These are phyloP conservation scores for Eidolon helvum DNA, from an alignment of 2,113 vertebrate genomes.

Conservation along the genomic window DNA sequence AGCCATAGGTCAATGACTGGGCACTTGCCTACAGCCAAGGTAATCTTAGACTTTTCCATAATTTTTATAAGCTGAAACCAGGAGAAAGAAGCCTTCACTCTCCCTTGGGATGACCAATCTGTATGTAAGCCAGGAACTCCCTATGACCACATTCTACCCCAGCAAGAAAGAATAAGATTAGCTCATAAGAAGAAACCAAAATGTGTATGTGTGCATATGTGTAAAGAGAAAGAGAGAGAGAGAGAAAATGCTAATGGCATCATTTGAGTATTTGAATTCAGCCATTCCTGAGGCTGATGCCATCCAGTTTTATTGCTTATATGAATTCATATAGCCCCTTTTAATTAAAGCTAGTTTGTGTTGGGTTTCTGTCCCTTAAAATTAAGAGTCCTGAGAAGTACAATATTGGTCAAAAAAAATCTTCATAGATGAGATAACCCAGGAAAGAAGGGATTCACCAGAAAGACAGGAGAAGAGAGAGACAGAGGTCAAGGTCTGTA, in stretches of 20 bases:
- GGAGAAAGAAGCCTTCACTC: background rate
- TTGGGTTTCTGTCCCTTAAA: constrained; percentile 3
- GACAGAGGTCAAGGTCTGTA: no score
- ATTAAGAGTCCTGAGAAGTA: background rate
- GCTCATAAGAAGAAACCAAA: background rate
- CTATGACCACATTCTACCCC: background rate
- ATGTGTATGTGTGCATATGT: background rate
- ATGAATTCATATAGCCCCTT: background rate
- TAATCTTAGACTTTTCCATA: background rate
- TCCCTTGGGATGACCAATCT: background rate
- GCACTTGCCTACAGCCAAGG: background rate
- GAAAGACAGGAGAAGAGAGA: background rate
- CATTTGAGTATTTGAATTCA: background rate
- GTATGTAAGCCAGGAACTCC: background rate
- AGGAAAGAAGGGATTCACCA: background rate
- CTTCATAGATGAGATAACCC: background rate
- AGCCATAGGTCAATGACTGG: background rate
- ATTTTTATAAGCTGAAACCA: background rate
- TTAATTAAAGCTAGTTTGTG: background rate
- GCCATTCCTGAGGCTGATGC: background rate
- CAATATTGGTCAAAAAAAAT: background rate
- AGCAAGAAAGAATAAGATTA: background rate
- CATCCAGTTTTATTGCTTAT: background rate
- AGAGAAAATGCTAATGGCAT: background rate
- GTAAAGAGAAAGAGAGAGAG: background rate